Conservation (phyloP, 2,113 vertebrate species). For the Dipodomys stephensi region DNA sequence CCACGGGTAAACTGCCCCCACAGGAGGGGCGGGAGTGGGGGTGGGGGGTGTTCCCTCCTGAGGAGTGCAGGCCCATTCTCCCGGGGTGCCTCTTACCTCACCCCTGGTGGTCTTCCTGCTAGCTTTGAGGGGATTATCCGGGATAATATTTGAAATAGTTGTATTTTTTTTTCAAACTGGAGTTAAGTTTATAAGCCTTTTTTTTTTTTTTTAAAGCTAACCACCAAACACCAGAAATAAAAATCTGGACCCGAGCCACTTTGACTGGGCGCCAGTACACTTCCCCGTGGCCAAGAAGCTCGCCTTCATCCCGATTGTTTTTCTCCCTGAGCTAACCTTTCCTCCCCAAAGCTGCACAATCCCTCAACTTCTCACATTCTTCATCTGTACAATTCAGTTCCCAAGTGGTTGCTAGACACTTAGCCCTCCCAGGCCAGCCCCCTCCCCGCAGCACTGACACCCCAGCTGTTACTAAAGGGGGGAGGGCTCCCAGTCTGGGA, state of each 20-base stretch:
- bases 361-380: slow-evolving; percentile 60
- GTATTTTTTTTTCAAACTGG: slow-evolving; percentile 76
- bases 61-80: not conserved
- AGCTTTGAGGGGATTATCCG: slow-evolving; percentile 70
- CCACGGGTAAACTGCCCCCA: not conserved
- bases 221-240: slow-evolving; percentile 82
- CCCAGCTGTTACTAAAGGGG: not conserved
- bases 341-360: slow-evolving; percentile 57
- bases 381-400: not conserved
- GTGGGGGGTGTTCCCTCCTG: no score
- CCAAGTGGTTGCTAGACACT: slow-evolving; percentile 54
- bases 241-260: slow-evolving; percentile 72
- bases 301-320: not conserved
- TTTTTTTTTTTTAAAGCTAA: slow-evolving; percentile 57
- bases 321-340: slow-evolving; percentile 68
- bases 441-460: slow-evolving; percentile 61
- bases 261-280: slow-evolving; percentile 57
- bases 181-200: slow-evolving; percentile 82
- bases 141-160: slow-evolving; percentile 80
- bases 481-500: not conserved
- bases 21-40: no score
- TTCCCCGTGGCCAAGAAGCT: slow-evolving; percentile 48
- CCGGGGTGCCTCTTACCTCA: not conserved
- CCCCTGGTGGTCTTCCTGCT: slow-evolving; percentile 67
- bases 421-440: not conserved